Evolutionary conservation across 2,888 invertebrate species (phyloP).

Genomic region (Creontiades dilutus): DNA sequence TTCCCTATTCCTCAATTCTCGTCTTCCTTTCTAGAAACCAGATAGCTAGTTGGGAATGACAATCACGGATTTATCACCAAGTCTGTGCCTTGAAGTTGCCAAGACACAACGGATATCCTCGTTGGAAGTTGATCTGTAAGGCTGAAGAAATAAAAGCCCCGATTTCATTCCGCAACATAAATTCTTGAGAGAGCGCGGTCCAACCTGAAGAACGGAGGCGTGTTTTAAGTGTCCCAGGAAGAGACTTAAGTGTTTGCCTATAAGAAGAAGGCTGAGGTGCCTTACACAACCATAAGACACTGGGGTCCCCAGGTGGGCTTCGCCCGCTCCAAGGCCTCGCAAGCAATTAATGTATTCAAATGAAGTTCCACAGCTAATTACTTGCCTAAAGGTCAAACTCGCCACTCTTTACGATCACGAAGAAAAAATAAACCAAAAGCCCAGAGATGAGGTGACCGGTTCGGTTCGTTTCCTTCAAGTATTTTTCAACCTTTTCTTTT

Average conservation of each 20-base stretch:
- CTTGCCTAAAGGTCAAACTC: constrained; percentile 53
- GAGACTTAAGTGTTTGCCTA: constrained; percentile 12
- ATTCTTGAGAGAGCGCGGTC: neutral
- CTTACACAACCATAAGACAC: constrained; percentile 58
- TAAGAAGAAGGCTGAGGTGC: constrained; percentile 1
- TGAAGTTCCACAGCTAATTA: constrained; percentile 70
- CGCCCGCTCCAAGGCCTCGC: constrained; percentile 52
- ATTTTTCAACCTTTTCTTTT: constrained; percentile 45
- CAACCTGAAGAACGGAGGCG: neutral
- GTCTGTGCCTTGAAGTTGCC: too few relatives aligned
- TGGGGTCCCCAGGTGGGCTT: constrained; percentile 61
- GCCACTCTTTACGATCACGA: constrained; percentile 67
- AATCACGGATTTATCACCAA: too few relatives aligned
- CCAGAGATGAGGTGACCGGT: constrained; percentile 19
- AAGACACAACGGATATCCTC: too few relatives aligned
- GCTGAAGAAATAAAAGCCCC: too few relatives aligned
- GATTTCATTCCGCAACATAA: too few relatives aligned
- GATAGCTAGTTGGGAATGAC: too few relatives aligned
- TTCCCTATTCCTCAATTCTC: too few relatives aligned
- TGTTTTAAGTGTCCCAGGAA: constrained; percentile 13
- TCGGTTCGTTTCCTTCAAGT: constrained; percentile 29
- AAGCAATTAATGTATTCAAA: constrained; percentile 71
- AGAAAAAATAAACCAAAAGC: constrained; percentile 30
- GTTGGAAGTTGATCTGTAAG: too few relatives aligned
- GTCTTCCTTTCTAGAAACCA: too few relatives aligned